Conservation (phyloP, 2,888 invertebrate species). For the Agrotis ipsilon region DNA sequence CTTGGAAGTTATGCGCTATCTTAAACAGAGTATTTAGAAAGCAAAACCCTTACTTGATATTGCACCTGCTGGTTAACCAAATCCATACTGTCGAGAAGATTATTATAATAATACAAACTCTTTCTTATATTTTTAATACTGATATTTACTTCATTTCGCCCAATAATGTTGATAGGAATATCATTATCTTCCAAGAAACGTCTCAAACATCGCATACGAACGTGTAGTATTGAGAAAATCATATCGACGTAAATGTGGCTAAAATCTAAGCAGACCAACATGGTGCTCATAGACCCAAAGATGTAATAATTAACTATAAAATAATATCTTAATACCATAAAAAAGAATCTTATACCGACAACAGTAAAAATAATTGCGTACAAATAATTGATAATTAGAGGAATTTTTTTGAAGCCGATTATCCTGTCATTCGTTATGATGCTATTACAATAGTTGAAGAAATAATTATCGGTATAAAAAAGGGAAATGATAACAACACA, state of each 20-base stretch:
- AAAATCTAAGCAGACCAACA: neutral
- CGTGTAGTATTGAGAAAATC: conserved; percentile 11
- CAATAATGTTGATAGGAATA: conserved; percentile 22
- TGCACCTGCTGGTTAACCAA: conserved; percentile 1
- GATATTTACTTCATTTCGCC: neutral
- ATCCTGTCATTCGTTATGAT: conserved; percentile 16
- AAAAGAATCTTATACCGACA: neutral
- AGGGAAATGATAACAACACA: neutral
- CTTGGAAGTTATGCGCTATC: too few species aligned
- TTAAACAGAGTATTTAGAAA: neutral
- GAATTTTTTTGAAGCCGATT: conserved; percentile 21
- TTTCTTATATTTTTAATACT: conserved; percentile 29
- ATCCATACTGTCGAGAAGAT: conserved; percentile 15
- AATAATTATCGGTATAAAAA: neutral
- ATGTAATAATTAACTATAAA: too few species aligned
- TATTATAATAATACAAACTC: conserved; percentile 46
- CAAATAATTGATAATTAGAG: neutral
- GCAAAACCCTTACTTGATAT: conserved; percentile 6
- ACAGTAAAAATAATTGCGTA: neutral
- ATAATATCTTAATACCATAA: accelerated
- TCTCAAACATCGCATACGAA: conserved; percentile 7
- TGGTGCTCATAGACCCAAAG: neutral
- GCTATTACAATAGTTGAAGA: neutral
- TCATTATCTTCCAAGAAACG: conserved; percentile 5
- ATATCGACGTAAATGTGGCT: neutral